These are phyloP conservation scores for Epinephelus malabaricus DNA, from an alignment of 2,797 vertebrate genomes.

Conservation along the genomic window DNA sequence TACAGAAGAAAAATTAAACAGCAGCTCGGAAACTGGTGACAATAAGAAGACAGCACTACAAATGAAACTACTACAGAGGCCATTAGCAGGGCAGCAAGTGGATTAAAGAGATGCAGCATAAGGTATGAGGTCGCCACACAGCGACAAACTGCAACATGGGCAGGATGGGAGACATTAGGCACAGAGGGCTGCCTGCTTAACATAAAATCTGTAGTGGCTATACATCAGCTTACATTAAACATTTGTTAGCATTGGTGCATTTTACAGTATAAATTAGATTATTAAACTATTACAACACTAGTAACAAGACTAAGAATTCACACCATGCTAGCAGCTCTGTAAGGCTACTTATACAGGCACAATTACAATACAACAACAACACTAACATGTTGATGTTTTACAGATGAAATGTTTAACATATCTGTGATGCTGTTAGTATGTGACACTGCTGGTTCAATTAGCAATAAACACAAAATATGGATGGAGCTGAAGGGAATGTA, in stretches of 20 bases:
- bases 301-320: neutral
- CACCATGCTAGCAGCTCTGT: too few species aligned
- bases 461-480: too few species aligned
- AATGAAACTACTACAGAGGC: conserved; percentile 1
- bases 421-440: neutral
- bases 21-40: too few species aligned
- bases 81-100: neutral
- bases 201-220: neutral
- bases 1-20: too few species aligned
- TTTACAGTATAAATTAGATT: neutral
- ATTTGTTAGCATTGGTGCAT: too few species aligned
- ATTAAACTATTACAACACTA: neutral
- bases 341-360: neutral
- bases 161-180: neutral
- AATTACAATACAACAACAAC: neutral
- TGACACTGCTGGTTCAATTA: too few species aligned
- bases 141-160: neutral
- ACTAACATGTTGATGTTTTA: neutral
- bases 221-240: neutral
- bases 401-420: neutral
- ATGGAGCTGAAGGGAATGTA: neutral
- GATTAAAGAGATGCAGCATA: neutral
- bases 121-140: neutral
- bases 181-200: conserved; percentile 4
- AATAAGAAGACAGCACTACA: neutral